phyloP scores from a whole-genome alignment of 92 coral and sea anemone genomes.

The Siderastrea radians region DNA sequence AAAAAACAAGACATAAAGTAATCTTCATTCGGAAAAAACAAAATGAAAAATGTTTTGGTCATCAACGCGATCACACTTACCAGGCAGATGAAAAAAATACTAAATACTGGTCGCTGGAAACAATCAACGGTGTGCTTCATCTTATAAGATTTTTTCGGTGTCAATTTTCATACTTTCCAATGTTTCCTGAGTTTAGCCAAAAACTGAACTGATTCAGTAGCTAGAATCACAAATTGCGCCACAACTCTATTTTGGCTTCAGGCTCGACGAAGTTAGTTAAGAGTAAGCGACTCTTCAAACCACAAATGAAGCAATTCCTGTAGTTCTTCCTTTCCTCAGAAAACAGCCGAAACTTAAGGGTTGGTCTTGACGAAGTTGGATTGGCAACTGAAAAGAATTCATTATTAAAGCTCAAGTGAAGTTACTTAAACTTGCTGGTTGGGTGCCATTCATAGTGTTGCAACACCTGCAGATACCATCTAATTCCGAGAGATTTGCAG shows the following conservation, averaged over 20 bases:
- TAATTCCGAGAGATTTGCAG: conserved; percentile 14
- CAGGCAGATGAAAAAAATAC: conserved; percentile 14
- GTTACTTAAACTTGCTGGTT: conserved; percentile 19
- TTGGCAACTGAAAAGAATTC: not conserved
- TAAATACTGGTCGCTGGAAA: not conserved
- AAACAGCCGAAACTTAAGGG: not conserved
- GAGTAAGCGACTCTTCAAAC: not conserved
- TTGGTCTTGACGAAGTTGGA: conserved; percentile 7
- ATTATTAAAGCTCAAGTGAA: not conserved
- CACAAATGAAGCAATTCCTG: not conserved
- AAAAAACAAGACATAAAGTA: not conserved
- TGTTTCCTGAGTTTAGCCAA: not conserved
- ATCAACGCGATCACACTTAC: conserved; percentile 1
- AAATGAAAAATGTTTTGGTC: not conserved
- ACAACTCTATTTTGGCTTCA: not conserved
- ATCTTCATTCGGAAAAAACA: not conserved
- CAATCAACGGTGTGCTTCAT: not conserved
- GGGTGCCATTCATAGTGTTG: conserved; percentile 3
- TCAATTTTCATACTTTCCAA: conserved; percentile 4
- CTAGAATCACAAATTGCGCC: not conserved
- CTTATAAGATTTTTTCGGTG: not conserved
- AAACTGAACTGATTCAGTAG: not conserved
- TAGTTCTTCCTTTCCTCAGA: not conserved
- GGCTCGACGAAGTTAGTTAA: not conserved
- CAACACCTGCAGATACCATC: conserved; percentile 9